phyloP scores from a whole-genome alignment of 92 coral and sea anemone genomes.

The Zoanthus sansibaricus region DNA sequence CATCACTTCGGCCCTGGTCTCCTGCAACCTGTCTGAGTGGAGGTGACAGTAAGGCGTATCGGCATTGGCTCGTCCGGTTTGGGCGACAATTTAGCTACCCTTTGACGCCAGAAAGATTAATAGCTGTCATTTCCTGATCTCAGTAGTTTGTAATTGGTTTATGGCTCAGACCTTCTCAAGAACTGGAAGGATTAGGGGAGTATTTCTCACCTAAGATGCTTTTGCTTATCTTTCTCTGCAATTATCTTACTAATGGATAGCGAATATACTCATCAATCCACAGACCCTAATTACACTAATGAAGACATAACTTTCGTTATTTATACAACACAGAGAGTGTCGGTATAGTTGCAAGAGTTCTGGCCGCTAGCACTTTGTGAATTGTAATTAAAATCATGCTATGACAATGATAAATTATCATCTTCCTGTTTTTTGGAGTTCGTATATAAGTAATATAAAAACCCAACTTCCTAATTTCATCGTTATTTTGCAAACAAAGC shows the following conservation, averaged over 20 bases:
- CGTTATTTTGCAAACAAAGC: slow-evolving; percentile 2
- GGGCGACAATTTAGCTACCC: slow-evolving; percentile 34
- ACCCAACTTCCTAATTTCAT: slow-evolving; percentile 28
- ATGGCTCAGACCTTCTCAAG: slow-evolving; percentile 27
- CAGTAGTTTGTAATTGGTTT: slow-evolving; percentile 44
- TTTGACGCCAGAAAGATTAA: slow-evolving; percentile 47
- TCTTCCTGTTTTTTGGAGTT: slow-evolving; percentile 24
- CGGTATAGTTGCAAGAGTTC: neutral
- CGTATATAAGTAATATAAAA: neutral
- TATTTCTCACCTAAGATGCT: slow-evolving; percentile 42
- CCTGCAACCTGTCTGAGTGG: slow-evolving; percentile 31
- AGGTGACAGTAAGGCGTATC: slow-evolving; percentile 26
- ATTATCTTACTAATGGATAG: slow-evolving; percentile 20
- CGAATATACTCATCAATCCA: neutral
- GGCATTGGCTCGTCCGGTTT: slow-evolving; percentile 36
- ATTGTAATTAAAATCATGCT: neutral
- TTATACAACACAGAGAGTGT: neutral
- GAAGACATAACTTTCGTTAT: neutral
- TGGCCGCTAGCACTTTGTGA: neutral
- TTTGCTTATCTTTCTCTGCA: slow-evolving; percentile 21
- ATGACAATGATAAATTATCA: slow-evolving; percentile 35
- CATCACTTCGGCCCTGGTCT: neutral
- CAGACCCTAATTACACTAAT: neutral
- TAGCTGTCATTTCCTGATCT: slow-evolving; percentile 63
- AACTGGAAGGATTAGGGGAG: slow-evolving; percentile 42